A percentile compares a stretch with the other conserved stretches of the same genome.
phyloP scores from a whole-genome alignment of 2,888 invertebrate genomes.

The Caenorhabditis becei region DNA sequence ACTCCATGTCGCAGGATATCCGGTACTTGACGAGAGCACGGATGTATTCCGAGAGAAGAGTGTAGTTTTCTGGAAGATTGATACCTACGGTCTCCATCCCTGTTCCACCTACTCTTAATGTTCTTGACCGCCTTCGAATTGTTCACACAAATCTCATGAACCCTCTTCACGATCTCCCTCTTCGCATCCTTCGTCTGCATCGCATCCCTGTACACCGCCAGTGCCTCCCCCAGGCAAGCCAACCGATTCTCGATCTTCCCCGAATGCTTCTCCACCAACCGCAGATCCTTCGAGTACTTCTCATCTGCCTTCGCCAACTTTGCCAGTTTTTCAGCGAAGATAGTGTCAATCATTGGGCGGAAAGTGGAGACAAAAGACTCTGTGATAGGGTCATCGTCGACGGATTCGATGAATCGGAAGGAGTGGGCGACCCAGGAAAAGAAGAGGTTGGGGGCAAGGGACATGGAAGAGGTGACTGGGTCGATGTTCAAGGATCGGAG shows the following conservation, averaged over 20 bases:
- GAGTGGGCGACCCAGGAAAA: constrained; percentile 73
- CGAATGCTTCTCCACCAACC: constrained; percentile 63
- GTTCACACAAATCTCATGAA: constrained; percentile 70
- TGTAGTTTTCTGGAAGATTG: constrained; percentile 55
- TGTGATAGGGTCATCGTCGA: constrained; percentile 61
- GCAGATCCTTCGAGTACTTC: constrained; percentile 52
- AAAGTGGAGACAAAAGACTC: constrained; percentile 46
- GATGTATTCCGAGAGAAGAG: constrained; percentile 24
- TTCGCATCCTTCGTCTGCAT: constrained; percentile 67
- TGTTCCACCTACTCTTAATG: constrained; percentile 66
- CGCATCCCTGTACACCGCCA: constrained; percentile 61
- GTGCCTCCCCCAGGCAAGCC: constrained; percentile 60
- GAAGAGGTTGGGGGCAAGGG: constrained; percentile 39
- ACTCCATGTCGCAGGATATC: constrained; percentile 55
- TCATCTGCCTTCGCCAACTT: constrained; percentile 58
- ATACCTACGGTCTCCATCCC: too few relatives aligned
- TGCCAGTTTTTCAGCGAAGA: constrained; percentile 56
- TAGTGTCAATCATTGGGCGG: constrained; percentile 59
- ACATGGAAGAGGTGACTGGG: constrained; percentile 8
- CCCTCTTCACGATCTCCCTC: constrained; percentile 69
- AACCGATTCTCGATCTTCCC: constrained; percentile 66
- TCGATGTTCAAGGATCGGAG: constrained; percentile 61
- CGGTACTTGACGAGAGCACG: constrained; percentile 27
- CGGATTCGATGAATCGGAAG: constrained; percentile 70
- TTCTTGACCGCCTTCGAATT: constrained; percentile 67